These are phyloP conservation scores for Scaptomyza flava DNA, from an alignment of 2,888 invertebrate species.

Conservation along the genomic window DNA sequence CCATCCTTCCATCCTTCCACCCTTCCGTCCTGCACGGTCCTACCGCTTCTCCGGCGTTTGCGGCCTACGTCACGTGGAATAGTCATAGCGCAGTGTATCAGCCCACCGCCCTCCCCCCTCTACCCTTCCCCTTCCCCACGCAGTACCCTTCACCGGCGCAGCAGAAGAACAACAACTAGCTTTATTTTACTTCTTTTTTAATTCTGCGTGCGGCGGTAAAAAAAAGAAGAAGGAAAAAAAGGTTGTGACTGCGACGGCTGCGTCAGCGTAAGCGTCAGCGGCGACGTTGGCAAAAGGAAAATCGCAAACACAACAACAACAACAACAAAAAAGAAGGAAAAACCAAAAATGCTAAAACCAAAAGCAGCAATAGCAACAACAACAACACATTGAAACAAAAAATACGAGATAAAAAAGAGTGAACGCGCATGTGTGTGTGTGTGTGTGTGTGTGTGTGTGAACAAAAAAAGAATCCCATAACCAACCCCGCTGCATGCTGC, in stretches of 20 bases:
- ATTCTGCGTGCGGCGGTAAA: conserved; percentile 64
- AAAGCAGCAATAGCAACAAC: conserved; percentile 42
- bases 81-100: conserved; percentile 12
- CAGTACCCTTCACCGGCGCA: conserved; percentile 23
- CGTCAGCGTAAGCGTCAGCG: conserved; percentile 17
- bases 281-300: conserved; percentile 51
- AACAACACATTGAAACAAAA: conserved; percentile 25
- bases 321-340: conserved; percentile 56
- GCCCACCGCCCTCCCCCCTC: conserved; percentile 3
- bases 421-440: conserved; percentile 45
- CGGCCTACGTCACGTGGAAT: conserved; percentile 40
- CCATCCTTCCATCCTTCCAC: conserved; percentile 1
- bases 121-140: conserved; percentile 29
- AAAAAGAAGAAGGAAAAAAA: conserved; percentile 60
- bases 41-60: not conserved
- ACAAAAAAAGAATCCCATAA: conserved; percentile 60
- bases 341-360: conserved; percentile 72
- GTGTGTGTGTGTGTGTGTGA: conserved; percentile 38
- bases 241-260: conserved; percentile 66
- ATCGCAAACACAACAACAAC: conserved; percentile 75
- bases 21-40: not conserved
- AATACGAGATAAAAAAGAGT: conserved; percentile 40
- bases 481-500: conserved; percentile 74
- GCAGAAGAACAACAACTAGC: conserved; percentile 45
- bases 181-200: conserved; percentile 48